Evolutionary conservation across 1,140 invertebrate species (phyloP), one percentile per base, ranked within the genome.

Genomic region (Saxidomus purpurata): DNA sequence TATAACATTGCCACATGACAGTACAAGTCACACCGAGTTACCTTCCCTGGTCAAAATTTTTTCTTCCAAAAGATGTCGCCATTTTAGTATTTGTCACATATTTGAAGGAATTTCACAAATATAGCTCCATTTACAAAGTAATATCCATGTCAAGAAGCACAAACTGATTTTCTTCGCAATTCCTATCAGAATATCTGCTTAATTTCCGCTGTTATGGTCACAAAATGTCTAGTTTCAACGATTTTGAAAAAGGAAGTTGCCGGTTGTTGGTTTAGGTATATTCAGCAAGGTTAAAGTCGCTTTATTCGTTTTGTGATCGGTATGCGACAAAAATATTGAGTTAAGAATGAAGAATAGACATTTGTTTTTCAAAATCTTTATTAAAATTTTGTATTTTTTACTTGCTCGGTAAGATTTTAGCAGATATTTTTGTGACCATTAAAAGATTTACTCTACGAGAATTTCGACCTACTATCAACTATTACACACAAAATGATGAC

Each of bases 401-500:
- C 49, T 55, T 40, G 86, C 71, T 88, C 55, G 17, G 36, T 63
- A n/a, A 61, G 86, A 88, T 88, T 88, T 81, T 81, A 40, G 49
- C 31, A 43, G 86, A 88, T 88, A 63, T 88, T 59, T 80, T 80
- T 63, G 77, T 77, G 84, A 87, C 74, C 84, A 76, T 47, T 84
- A 59, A 38, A 19, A 40, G 34, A 36, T 15, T 61, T 6, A 52
- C 25, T 59, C 22, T 19, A 61, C 22, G 2, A 79, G 28, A 52
- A 79, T 55, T 79, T 79, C 47, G 76, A 79, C 31, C 76, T 55
- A 79, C 43, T 31, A 52, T 40, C 34, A 59, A 80, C n/a, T 67
- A n/a, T 43, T 43, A 82, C 90, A 87, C 92, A 86, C 8, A 84
- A 87, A 88, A 19, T 90, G 89, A 93, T 93, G 93, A 93, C 93